Evolutionary conservation across 2,113 vertebrate genomes (phyloP).

Genomic region (Nothoprocta pentlandii): DNA sequence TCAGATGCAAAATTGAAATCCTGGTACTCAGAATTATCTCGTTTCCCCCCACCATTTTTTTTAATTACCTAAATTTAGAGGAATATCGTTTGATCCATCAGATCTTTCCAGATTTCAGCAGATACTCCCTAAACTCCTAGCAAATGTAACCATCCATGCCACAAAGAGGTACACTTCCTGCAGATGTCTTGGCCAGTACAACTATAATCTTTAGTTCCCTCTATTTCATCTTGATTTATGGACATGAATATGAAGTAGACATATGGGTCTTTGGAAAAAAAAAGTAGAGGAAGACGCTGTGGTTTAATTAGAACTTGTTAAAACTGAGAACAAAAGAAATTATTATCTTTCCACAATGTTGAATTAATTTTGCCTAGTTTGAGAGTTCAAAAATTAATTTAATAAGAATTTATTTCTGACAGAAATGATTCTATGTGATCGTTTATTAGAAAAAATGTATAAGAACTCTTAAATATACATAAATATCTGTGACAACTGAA

Average conservation of each 20-base stretch:
- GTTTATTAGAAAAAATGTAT: neutral
- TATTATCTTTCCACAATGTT: neutral
- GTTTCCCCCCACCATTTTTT: neutral
- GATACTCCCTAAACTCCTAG: neutral
- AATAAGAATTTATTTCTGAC: neutral
- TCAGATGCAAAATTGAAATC: neutral
- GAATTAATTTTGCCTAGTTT: neutral
- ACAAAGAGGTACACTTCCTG: neutral
- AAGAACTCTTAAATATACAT: neutral
- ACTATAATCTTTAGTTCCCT: neutral
- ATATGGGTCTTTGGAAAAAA: neutral
- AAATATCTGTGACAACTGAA: neutral
- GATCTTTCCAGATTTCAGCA: neutral
- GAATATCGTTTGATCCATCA: neutral
- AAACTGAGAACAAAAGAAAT: neutral
- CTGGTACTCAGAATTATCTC: neutral
- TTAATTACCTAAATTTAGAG: neutral
- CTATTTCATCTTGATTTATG: neutral
- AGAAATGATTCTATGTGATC: neutral
- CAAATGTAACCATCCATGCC: neutral
- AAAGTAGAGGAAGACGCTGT: neutral
- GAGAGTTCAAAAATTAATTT: neutral
- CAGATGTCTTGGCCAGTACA: neutral
- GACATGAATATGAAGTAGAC: neutral
- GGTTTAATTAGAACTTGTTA: neutral